These are phyloP conservation scores for Vanessa cardui DNA, from an alignment of 2,888 invertebrate species.

Conservation along the genomic window DNA sequence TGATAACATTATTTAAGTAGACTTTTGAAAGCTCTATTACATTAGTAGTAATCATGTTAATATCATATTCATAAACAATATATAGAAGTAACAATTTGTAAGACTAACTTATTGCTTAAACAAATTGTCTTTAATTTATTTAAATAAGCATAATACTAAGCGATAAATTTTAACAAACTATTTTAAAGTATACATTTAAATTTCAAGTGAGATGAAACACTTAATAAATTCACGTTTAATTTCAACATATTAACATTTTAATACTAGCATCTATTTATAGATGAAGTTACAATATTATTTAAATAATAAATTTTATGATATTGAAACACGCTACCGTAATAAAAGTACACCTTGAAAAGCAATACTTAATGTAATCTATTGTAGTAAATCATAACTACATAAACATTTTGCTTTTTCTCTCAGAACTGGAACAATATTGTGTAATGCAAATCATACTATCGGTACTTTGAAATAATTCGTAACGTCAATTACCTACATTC, in stretches of 20 bases:
- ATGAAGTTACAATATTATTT: constrained; percentile 19
- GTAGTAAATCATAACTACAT: background rate
- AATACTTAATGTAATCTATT: constrained; percentile 8
- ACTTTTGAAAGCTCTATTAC: background rate
- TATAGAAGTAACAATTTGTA: no score
- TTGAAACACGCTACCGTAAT: constrained; percentile 13
- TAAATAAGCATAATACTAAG: background rate
- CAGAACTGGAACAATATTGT: no score
- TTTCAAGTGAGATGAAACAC: background rate
- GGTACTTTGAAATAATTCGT: no score
- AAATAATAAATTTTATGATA: constrained; percentile 6
- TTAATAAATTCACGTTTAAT: background rate
- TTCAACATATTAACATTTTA: background rate
- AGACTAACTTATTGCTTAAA: no score
- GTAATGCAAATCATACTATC: no score
- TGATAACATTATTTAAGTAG: background rate
- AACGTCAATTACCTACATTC: no score
- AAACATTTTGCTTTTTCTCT: background rate
- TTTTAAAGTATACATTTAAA: background rate
- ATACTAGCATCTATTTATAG: constrained; percentile 28
- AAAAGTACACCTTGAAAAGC: constrained; percentile 17
- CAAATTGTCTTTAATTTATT: background rate
- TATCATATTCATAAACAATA: no score
- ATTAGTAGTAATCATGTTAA: no score
- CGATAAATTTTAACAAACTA: background rate